Evolutionary conservation across 2,888 invertebrate species (phyloP), one percentile per base, ranked within the genome.

Genomic region (Minunthozetes semirufus): DNA sequence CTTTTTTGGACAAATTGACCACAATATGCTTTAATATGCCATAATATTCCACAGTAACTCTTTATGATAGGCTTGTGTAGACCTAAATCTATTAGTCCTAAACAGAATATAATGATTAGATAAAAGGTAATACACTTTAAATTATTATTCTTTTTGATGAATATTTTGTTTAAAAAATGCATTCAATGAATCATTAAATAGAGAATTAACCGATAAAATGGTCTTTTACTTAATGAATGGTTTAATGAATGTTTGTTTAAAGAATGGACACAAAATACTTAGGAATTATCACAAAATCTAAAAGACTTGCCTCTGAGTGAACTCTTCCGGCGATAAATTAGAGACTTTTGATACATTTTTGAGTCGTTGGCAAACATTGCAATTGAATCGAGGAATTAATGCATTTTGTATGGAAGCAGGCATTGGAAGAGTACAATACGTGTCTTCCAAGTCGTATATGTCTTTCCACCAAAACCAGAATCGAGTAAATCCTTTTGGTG

Each of bases 331-430:
- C 0, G 88, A 86, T 22, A 92, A 86, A 80, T 89, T 88, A 9
- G 86, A 82, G 0, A 93, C 84, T 76, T 89, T 88, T 53, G 87
- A 87, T 38, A 92, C 87, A 77, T 85, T 82, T 5, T 84, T 83
- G 15, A 94, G 84, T 74, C 86, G 87, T 6, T 82, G 81, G 81
- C 95, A 95, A 83, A 93, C 89, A 27, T 87, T 86, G 82, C 95
- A 95, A 80, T 88, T 87, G 81, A 90, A 90, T 0, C 92, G 90
- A 0, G 92, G 89, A 1, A 94, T 88, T 81, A 93, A 89, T 9
- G 86, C 81, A 56, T 81, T 81, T 77, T 78, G 80, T 42, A 74
- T 22, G 2, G 48, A 42, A 42, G 15, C 68, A 8, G 74, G 74
- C 48, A 74, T 42, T 27, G 53, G 11, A 38, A 74, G 17, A 1